These are phyloP conservation scores for Dinocampus coccinellae DNA, from an alignment of 2,888 invertebrate species.

Conservation along the genomic window DNA sequence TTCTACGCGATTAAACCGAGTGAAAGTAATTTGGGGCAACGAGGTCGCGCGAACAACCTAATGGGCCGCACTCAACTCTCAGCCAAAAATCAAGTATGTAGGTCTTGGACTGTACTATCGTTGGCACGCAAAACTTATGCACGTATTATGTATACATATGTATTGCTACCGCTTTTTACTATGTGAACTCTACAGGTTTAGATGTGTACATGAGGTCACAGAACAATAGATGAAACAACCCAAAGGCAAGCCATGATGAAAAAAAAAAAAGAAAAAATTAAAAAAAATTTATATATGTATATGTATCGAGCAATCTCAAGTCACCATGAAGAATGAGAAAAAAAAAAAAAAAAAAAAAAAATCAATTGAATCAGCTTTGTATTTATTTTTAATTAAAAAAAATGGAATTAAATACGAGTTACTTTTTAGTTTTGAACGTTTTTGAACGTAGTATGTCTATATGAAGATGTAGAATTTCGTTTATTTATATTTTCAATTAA, in stretches of 20 bases:
- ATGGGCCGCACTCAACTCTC: neutral
- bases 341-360: no score
- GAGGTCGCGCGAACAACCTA: constrained; percentile 23
- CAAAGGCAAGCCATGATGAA: neutral
- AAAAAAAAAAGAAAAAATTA: neutral
- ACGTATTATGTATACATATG: neutral
- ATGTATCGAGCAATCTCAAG: no score
- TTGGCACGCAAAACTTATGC: neutral
- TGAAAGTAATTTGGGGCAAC: constrained; percentile 26
- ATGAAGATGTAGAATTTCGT: no score
- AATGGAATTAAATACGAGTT: no score
- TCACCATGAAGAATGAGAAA: no score
- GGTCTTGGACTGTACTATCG: neutral
- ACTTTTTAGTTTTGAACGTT: no score
- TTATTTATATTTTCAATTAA: no score
- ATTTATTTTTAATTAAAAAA: no score
- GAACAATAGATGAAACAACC: neutral
- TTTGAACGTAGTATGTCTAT: no score
- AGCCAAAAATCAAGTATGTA: neutral
- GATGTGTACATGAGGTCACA: neutral
- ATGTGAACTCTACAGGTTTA: neutral
- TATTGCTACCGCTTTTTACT: neutral
- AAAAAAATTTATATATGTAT: no score
- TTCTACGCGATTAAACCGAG: neutral
- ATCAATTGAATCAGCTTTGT: no score